Evolutionary conservation across 2,797 vertebrate species (phyloP).

Genomic region (Otolemur crassicaudatus): DNA sequence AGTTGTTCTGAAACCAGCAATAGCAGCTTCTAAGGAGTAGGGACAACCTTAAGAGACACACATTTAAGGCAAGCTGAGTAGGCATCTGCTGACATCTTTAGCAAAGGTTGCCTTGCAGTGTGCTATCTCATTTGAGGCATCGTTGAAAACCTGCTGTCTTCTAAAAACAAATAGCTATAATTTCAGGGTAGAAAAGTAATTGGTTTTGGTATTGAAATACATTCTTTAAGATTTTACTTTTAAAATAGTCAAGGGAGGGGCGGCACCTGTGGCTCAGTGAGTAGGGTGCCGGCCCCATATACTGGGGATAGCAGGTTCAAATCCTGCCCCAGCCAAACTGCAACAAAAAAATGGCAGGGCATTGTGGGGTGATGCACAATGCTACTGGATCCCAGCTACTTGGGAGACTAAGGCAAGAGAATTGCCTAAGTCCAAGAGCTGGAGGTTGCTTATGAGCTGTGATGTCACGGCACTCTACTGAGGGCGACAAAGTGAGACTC

Average conservation of each 20-base stretch:
- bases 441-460: no score
- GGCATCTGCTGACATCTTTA: neutral
- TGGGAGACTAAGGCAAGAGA: no score
- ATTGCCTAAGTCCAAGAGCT: no score
- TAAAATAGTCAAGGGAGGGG: neutral
- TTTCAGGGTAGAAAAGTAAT: neutral
- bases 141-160: constrained; percentile 8
- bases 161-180: neutral
- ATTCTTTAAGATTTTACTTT: neutral
- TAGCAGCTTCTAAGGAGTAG: neutral
- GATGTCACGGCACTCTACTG: no score
- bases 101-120: neutral
- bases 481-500: no score
- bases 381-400: no score
- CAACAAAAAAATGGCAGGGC: no score
- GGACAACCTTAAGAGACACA: neutral
- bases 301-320: no score
- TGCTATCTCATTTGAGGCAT: neutral
- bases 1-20: neutral
- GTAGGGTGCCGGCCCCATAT: no score
- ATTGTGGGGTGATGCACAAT: no score
- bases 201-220: constrained; percentile 37
- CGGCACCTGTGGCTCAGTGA: no score
- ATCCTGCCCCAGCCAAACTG: no score
- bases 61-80: neutral